phyloP scores from a whole-genome alignment of 2,888 invertebrate genomes.

The Papilio demoleus region DNA sequence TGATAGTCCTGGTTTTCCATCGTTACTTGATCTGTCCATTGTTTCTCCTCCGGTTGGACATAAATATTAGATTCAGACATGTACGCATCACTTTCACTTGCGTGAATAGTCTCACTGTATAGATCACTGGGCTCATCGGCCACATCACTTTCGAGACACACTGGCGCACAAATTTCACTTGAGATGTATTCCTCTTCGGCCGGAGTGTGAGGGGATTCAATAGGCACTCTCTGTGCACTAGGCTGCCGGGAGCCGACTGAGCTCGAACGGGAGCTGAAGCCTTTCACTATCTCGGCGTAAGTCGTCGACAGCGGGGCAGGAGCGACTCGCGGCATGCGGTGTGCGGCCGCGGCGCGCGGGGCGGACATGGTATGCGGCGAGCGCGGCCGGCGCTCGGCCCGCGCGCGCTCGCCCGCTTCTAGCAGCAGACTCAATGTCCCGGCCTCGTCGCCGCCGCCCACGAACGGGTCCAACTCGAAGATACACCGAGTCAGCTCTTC shows the following conservation, averaged over 20 bases:
- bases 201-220: conserved; percentile 34
- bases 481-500: conserved; percentile 88
- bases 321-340: conserved; percentile 56
- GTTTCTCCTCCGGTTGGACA: conserved; percentile 51
- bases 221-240: conserved; percentile 52
- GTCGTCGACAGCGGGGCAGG: conserved; percentile 86
- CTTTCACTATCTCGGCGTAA: conserved; percentile 91
- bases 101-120: conserved; percentile 64
- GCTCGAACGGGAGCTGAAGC: conserved; percentile 76
- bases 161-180: conserved; percentile 56
- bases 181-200: conserved; percentile 48
- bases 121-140: conserved; percentile 54
- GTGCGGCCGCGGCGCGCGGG: conserved; percentile 89
- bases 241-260: conserved; percentile 60
- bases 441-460: conserved; percentile 86
- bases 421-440: conserved; percentile 78
- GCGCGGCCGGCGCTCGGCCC: conserved; percentile 74
- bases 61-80: conserved; percentile 57
- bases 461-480: conserved; percentile 90
- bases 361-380: conserved; percentile 66
- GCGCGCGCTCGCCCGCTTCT: conserved; percentile 63
- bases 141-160: conserved; percentile 56
- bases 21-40: conserved; percentile 49
- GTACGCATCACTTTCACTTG: conserved; percentile 70
- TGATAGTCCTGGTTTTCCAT: conserved; percentile 51